Percentiles rank a stretch among this genome's conserved stretches.
Evolutionary conservation across 1,140 invertebrate genomes (phyloP).

Genomic region (Ceratosolen fusciceps): DNA sequence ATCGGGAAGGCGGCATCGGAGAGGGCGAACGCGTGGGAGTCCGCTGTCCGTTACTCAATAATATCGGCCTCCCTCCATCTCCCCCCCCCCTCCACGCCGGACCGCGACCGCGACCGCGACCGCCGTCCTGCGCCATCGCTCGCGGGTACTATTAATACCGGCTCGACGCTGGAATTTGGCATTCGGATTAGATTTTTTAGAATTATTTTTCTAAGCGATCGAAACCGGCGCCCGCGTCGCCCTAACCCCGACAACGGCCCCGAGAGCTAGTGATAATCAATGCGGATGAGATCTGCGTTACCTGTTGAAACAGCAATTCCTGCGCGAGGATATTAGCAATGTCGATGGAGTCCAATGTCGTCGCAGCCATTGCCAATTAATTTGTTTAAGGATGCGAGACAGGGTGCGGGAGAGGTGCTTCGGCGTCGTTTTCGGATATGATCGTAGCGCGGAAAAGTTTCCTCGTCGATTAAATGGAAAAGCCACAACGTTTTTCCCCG

Average conservation of each 20-base stretch:
- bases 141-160: slow-evolving; percentile 23
- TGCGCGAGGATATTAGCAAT: slow-evolving; percentile 84
- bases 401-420: not conserved
- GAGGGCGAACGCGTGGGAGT: slow-evolving; percentile 1
- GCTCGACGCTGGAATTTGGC: not conserved
- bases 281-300: too few species aligned
- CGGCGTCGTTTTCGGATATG: slow-evolving; percentile 19
- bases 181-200: too few species aligned
- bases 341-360: slow-evolving; percentile 79
- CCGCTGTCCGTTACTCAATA: not conserved
- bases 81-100: too few species aligned
- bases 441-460: slow-evolving; percentile 1
- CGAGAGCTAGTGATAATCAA: too few species aligned
- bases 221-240: too few species aligned
- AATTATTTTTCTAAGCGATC: too few species aligned
- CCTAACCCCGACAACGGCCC: too few species aligned
- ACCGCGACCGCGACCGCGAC: too few species aligned
- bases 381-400: slow-evolving; percentile 7
- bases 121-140: slow-evolving; percentile 25
- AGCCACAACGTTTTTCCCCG: not conserved
- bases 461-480: slow-evolving; percentile 15
- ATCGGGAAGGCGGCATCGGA: not conserved
- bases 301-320: slow-evolving; percentile 85
- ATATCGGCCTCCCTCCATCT: too few species aligned
- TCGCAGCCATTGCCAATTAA: slow-evolving; percentile 59